Evolutionary conservation across 2,888 invertebrate species (phyloP).

Genomic region (Drosophila silvestris): DNA sequence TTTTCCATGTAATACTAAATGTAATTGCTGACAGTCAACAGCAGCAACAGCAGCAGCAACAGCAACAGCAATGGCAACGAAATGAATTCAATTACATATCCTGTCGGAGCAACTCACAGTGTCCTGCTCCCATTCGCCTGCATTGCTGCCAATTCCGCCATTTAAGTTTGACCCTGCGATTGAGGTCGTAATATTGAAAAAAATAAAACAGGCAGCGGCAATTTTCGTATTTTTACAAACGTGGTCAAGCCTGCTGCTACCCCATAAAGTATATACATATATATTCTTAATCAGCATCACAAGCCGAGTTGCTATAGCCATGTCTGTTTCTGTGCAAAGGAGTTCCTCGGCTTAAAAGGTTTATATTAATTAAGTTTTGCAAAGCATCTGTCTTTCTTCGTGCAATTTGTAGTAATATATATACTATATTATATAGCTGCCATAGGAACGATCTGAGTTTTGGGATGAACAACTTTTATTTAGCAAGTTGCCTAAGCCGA

Average conservation of each 20-base stretch:
- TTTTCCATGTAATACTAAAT: conserved; percentile 43
- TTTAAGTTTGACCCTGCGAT: not conserved
- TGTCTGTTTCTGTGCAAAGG: not conserved
- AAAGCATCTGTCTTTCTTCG: not conserved
- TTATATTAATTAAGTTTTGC: not conserved
- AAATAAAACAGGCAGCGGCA: not conserved
- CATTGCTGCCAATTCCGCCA: not conserved
- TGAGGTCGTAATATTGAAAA: not conserved
- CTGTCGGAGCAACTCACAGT: conserved; percentile 14
- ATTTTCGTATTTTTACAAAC: no score
- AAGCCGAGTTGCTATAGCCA: not conserved
- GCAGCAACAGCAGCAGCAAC: conserved; percentile 6
- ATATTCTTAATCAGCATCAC: not conserved
- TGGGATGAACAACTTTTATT: not conserved
- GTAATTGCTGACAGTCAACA: conserved; percentile 42
- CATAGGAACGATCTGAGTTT: not conserved
- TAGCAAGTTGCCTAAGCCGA: no score
- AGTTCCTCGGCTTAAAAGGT: not conserved
- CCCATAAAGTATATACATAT: not conserved
- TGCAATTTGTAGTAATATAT: not conserved
- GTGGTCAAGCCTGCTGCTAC: not conserved
- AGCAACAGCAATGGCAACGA: conserved; percentile 26
- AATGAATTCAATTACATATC: conserved; percentile 58
- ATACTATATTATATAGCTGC: not conserved
- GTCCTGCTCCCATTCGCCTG: not conserved